Evolutionary conservation across 2,888 invertebrate species (phyloP).

Genomic region (Aleiodes alternator): DNA sequence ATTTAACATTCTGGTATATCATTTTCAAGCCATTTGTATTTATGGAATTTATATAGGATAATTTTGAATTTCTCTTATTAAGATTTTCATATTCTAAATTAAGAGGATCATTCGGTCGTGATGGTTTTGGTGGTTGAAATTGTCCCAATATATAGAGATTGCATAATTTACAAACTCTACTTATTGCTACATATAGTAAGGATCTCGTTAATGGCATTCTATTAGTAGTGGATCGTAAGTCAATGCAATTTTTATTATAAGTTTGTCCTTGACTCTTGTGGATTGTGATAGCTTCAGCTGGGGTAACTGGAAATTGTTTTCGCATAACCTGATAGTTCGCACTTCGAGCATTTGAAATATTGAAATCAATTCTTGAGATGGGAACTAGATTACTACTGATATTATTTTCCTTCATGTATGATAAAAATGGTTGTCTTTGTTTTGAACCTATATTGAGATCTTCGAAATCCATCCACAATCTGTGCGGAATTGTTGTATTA

Average conservation of each 20-base stretch:
- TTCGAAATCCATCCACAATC: constrained; percentile 30
- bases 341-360: background rate
- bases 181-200: background rate
- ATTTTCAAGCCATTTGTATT: too few relatives aligned
- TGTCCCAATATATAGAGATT: constrained; percentile 19
- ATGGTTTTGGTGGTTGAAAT: background rate
- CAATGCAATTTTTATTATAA: background rate
- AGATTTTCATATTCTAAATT: too few relatives aligned
- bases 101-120: too few relatives aligned
- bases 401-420: background rate
- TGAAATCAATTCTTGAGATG: background rate
- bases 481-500: background rate
- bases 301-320: constrained; percentile 19
- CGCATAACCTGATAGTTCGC: background rate
- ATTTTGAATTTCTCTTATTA: too few relatives aligned
- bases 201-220: background rate
- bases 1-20: too few relatives aligned
- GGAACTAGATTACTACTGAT: background rate
- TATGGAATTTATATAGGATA: too few relatives aligned
- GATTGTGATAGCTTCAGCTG: constrained; percentile 25
- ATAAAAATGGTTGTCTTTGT: background rate
- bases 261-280: constrained; percentile 40
- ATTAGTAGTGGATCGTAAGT: too few relatives aligned
- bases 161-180: background rate
- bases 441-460: background rate